Percentiles rank a stretch among this genome's conserved stretches.
phyloP scores from a whole-genome alignment of 2,113 vertebrate genomes.

The Erythrocercus mccallii region DNA sequence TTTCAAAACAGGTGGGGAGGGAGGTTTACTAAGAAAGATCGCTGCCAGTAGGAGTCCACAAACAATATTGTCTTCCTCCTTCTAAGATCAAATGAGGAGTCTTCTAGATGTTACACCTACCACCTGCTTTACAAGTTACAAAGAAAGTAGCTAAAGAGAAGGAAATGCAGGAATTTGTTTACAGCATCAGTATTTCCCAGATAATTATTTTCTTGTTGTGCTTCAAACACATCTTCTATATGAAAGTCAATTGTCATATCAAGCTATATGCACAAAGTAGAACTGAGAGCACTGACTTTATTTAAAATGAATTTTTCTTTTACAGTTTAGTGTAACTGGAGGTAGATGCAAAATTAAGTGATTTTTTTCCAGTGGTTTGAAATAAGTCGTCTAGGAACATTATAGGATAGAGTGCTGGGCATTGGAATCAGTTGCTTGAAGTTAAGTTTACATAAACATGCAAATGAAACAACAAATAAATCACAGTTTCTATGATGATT shows the following conservation, averaged over 20 bases:
- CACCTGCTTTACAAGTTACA: not conserved
- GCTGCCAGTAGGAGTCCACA: not conserved
- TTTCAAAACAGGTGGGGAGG: not conserved
- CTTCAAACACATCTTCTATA: not conserved
- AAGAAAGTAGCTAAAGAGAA: not conserved
- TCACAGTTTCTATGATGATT: constrained; percentile 61
- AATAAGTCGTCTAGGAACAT: not conserved
- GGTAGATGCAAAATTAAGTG: constrained; percentile 71
- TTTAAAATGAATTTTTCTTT: constrained; percentile 69
- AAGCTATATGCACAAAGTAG: not conserved
- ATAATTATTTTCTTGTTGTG: not conserved
- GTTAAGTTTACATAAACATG: constrained; percentile 48
- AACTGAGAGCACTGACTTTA: constrained; percentile 69
- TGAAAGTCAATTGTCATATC: not conserved
- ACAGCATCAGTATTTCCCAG: not conserved
- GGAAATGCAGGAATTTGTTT: not conserved
- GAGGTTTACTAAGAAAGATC: not conserved
- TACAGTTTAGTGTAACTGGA: constrained; percentile 72
- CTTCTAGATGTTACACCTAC: not conserved
- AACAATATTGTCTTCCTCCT: not conserved
- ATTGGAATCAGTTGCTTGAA: not conserved
- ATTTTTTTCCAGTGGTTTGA: constrained; percentile 46
- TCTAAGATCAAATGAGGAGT: not conserved
- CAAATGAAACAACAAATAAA: constrained; percentile 59
- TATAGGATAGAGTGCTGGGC: not conserved